Evolutionary conservation across 2,797 vertebrate genomes (phyloP), one percentile per base, ranked within the genome.

Genomic region (Danionella dracula): DNA sequence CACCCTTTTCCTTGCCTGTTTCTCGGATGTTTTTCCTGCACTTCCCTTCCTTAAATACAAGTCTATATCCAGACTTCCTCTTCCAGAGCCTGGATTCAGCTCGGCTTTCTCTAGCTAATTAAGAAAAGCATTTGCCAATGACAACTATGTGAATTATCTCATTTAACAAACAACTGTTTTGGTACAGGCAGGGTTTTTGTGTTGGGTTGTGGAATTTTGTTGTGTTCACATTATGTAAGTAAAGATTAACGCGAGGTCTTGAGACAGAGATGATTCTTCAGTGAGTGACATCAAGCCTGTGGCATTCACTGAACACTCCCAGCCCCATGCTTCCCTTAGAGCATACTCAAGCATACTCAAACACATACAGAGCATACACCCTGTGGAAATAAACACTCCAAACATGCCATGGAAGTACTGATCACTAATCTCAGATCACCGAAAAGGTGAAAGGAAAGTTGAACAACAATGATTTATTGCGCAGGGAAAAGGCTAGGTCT

Each of bases 1-100:
- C 63, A 19, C 63, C 63, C 60, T 31, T 9, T 42, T 7, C 64
- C 9, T 8, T 21, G 55, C 46, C 17, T 50, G 19, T 62, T 67
- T 42, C 63, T 61, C 35, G 5, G 42, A 41, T 27, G 37, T 23
- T 57, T 45, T 57, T 57, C 45, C 37, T 50, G 42, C 29, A 31
- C 37, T 66, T 15, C 8, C n/a, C 5, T 45, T 53, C 17, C 8
- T 20, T 45, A 54, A 29, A 41, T 45, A 27, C 15, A 60, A 21
- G 40, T 46, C 53, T 53, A 35, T 31, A 6, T 31, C 2, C 7
- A 5, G 12, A 29, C 31, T 57, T 31, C 46, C 62, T 53, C 13
- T 53, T 60, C 35, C 31, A 9, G 20, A 49, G 1, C 4, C 12
- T 20, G 4, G 37, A 54, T 44, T 15, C 42, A 40, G 23, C 46